These are phyloP conservation scores for Astur gentilis DNA, from an alignment of 2,113 vertebrate species.

Conservation along the genomic window DNA sequence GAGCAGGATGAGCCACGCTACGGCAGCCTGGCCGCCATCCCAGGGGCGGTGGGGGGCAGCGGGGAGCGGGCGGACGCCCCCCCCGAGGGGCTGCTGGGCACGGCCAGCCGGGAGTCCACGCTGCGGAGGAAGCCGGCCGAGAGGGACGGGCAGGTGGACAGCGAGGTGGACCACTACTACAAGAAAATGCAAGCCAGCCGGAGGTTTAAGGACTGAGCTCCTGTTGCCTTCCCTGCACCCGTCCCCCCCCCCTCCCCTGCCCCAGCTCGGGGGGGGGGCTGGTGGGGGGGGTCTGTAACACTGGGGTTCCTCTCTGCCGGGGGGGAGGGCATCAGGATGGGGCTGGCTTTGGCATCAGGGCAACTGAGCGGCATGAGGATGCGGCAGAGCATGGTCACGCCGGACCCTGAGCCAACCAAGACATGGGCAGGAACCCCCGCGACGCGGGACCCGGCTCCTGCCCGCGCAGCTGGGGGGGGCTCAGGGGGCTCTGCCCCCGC, in stretches of 20 bases:
- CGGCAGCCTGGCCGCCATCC: slow-evolving; percentile 67
- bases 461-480: no score
- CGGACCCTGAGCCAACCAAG: no score
- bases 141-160: slow-evolving; percentile 61
- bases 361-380: no score
- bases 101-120: slow-evolving; percentile 77
- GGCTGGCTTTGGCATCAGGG: no score
- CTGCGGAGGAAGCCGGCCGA: slow-evolving; percentile 78
- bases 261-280: not conserved
- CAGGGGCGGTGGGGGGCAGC: slow-evolving; percentile 43
- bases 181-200: slow-evolving; percentile 80
- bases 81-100: slow-evolving; percentile 37
- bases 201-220: slow-evolving; percentile 79
- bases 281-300: not conserved
- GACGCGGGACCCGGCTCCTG: no score
- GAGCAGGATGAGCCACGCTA: slow-evolving; percentile 77
- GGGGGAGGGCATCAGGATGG: no score
- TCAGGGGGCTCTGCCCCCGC: no score
- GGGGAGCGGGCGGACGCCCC: not conserved
- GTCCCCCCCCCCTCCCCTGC: not conserved
- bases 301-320: not conserved
- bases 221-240: rapidly evolving
- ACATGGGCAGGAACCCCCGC: no score
- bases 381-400: no score
- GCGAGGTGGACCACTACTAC: slow-evolving; percentile 82